phyloP scores from a whole-genome alignment of 1,140 invertebrate species.

The Oryctes rhinoceros region DNA sequence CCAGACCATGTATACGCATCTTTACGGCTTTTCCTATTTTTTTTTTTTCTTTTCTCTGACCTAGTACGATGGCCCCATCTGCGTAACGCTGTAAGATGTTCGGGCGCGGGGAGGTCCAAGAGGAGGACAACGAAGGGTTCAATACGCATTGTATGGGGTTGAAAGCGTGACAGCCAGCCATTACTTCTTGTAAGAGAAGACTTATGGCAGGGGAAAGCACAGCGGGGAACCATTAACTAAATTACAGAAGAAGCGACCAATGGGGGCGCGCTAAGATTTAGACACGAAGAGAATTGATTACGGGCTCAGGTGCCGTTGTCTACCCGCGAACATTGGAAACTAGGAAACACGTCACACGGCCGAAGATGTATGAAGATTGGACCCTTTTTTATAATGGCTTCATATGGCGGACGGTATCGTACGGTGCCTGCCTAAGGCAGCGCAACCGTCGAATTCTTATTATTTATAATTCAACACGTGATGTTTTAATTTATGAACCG shows the following conservation, averaged over 20 bases:
- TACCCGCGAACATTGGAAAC: slow-evolving; percentile 50
- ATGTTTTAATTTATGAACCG: slow-evolving; percentile 23
- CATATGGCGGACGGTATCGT: neutral
- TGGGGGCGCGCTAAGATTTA: slow-evolving; percentile 58
- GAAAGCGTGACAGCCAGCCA: slow-evolving; percentile 60
- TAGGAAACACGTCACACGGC: slow-evolving; percentile 47
- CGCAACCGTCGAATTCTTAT: slow-evolving; percentile 1
- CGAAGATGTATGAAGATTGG: slow-evolving; percentile 42
- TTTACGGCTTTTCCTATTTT: neutral
- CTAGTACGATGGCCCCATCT: slow-evolving; percentile 16
- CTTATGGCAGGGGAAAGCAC: slow-evolving; percentile 58
- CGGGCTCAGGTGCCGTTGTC: slow-evolving; percentile 55
- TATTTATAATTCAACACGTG: slow-evolving; percentile 27
- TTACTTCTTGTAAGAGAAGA: slow-evolving; percentile 60
- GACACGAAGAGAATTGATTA: slow-evolving; percentile 56
- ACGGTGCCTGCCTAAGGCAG: neutral
- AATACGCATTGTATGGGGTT: slow-evolving; percentile 50
- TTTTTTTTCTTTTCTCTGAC: neutral
- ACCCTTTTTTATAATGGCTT: slow-evolving; percentile 42
- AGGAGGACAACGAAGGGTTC: slow-evolving; percentile 26
- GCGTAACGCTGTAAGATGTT: slow-evolving; percentile 15
- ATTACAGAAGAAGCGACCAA: slow-evolving; percentile 59
- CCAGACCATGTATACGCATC: neutral
- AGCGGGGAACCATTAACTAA: slow-evolving; percentile 61
- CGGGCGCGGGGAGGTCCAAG: neutral